Percentiles rank a stretch among this genome's conserved stretches.
Conservation (phyloP, 2,888 invertebrate genomes). For the Meganola albula region DNA sequence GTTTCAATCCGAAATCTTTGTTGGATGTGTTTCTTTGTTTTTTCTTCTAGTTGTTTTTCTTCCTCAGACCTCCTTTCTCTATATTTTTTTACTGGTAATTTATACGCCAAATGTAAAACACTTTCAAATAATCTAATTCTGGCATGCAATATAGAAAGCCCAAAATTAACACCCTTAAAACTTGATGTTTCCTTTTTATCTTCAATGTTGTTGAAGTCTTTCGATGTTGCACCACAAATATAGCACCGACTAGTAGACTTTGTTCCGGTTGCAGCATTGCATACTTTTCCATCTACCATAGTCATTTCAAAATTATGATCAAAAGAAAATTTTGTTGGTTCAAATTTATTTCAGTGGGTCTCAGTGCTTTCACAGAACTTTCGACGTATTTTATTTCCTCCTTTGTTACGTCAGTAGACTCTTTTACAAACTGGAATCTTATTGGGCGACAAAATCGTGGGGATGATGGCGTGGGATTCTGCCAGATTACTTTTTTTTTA, state of each 20-base stretch:
- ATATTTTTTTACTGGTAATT: conserved; percentile 10
- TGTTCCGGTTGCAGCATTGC: conserved; percentile 7
- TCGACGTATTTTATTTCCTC: conserved; percentile 25
- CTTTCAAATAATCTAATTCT: conserved; percentile 9
- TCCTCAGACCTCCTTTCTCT: conserved; percentile 7
- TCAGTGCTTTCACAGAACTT: not conserved
- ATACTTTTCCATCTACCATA: conserved; percentile 7
- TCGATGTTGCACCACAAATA: conserved; percentile 5
- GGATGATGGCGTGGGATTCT: conserved; percentile 28
- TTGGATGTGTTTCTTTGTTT: conserved; percentile 5
- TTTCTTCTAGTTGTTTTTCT: conserved; percentile 8
- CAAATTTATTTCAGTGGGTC: not conserved
- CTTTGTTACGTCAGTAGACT: conserved; percentile 21
- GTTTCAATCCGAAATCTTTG: not conserved
- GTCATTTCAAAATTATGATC: conserved; percentile 8
- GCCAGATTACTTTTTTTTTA: conserved; percentile 25
- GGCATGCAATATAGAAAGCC: conserved; percentile 7
- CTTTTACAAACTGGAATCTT: conserved; percentile 25
- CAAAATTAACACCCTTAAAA: conserved; percentile 8
- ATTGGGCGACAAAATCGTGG: conserved; percentile 30
- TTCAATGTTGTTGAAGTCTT: conserved; percentile 7
- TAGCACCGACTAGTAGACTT: conserved; percentile 8
- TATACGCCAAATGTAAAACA: conserved; percentile 10
- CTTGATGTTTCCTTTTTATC: conserved; percentile 1
- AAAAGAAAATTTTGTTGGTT: conserved; percentile 2